phyloP scores from a whole-genome alignment of 2,797 vertebrate species.

The Lophotriccus pileatus region DNA sequence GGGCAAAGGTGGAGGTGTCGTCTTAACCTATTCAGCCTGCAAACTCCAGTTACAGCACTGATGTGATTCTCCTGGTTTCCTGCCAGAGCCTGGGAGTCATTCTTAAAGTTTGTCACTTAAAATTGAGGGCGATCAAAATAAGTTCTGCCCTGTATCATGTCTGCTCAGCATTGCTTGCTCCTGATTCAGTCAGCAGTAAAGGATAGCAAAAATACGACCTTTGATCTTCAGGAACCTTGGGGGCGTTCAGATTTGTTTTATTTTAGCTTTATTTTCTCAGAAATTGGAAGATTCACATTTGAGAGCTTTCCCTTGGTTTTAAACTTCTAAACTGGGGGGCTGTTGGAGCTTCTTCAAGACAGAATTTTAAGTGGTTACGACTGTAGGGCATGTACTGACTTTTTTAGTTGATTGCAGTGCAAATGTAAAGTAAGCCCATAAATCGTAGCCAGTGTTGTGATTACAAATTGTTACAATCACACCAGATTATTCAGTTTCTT shows the following conservation, averaged over 20 bases:
- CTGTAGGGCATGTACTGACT: not conserved
- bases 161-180: not conserved
- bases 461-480: constrained; percentile 60
- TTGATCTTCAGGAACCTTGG: not conserved
- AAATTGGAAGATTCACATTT: not conserved
- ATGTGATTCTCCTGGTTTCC: not conserved
- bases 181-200: not conserved
- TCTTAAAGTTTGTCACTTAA: not conserved
- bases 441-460: constrained; percentile 24
- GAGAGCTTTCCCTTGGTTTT: not conserved
- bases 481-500: constrained; percentile 52
- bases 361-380: not conserved
- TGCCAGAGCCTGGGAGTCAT: not conserved
- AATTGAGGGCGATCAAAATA: not conserved
- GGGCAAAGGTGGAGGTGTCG: not conserved
- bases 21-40: not conserved
- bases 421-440: constrained; percentile 26
- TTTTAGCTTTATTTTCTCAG: not conserved
- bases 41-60: not conserved
- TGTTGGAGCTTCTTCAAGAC: not conserved
- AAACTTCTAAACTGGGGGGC: not conserved
- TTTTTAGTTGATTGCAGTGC: constrained; percentile 3
- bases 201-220: not conserved
- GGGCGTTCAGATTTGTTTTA: not conserved
- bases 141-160: not conserved